A percentile compares a stretch with the other conserved stretches of the same genome.
phyloP scores from a whole-genome alignment of 1,140 invertebrate species.

The Adelges cooleyi region DNA sequence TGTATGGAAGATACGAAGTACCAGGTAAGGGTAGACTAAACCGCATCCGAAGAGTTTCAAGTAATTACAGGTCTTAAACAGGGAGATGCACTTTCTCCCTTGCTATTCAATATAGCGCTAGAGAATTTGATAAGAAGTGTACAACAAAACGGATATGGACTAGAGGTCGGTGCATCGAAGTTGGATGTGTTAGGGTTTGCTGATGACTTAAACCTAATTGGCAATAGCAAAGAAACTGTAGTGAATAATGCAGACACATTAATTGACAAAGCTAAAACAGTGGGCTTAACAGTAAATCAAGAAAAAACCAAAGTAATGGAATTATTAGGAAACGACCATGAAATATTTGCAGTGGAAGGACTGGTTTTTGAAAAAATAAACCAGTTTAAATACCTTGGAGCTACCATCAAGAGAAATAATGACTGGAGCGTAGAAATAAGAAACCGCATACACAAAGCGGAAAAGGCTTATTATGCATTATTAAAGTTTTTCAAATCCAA shows the following conservation, averaged over 20 bases:
- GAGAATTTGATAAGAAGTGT: too few species aligned
- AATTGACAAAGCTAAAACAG: slow-evolving; percentile 11
- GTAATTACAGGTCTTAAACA: too few species aligned
- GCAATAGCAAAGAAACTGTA: neutral
- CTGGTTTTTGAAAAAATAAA: neutral
- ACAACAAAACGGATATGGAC: too few species aligned
- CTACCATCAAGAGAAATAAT: neutral
- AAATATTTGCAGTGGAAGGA: neutral
- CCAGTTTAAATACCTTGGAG: neutral
- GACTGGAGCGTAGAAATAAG: neutral
- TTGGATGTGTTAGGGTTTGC: too few species aligned
- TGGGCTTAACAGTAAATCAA: slow-evolving; percentile 5
- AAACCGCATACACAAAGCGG: neutral
- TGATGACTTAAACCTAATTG: too few species aligned
- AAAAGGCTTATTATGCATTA: neutral
- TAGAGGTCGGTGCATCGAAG: too few species aligned
- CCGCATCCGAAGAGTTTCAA: too few species aligned
- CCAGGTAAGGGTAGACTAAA: too few species aligned
- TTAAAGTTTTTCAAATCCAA: neutral
- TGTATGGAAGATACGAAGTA: too few species aligned
- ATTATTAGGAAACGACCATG: neutral
- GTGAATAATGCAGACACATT: neutral
- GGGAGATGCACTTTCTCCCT: too few species aligned
- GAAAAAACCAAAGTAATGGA: slow-evolving; percentile 15
- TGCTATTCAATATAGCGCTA: too few species aligned